phyloP scores from a whole-genome alignment of 2,888 invertebrate genomes.

The Alloplasta piceator region DNA sequence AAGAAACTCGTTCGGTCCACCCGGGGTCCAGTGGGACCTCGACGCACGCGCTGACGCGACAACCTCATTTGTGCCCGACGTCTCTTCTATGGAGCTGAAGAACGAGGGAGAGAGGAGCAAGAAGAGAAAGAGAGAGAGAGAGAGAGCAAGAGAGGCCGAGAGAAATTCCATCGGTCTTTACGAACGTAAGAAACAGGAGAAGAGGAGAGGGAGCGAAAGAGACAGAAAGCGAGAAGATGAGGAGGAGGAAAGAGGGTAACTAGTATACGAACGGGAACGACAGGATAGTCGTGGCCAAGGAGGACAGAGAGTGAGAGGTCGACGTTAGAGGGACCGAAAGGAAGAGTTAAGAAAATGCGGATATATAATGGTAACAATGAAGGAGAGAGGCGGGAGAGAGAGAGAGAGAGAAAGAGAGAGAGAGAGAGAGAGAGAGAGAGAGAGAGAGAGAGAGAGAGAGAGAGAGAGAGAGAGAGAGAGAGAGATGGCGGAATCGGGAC shows the following conservation, averaged over 20 bases:
- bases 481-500: conserved; percentile 46
- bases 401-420: conserved; percentile 35
- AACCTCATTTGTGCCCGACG: conserved; percentile 82
- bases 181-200: conserved; percentile 38
- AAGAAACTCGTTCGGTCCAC: conserved; percentile 68
- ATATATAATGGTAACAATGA: conserved; percentile 29
- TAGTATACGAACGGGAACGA: conserved; percentile 45
- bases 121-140: conserved; percentile 38
- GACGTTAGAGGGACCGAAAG: conserved; percentile 31
- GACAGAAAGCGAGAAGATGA: conserved; percentile 25
- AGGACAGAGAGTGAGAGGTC: too few relatives aligned
- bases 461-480: conserved; percentile 49
- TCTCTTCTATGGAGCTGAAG: conserved; percentile 71
- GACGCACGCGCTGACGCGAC: conserved; percentile 81
- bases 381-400: conserved; percentile 55
- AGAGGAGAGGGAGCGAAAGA: conserved; percentile 31
- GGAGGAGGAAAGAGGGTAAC: conserved; percentile 44
- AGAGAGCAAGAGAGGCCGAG: conserved; percentile 49
- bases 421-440: conserved; percentile 29
- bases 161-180: conserved; percentile 58
- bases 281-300: too few relatives aligned
- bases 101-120: conserved; percentile 39
- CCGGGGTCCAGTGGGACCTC: conserved; percentile 59
- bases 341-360: conserved; percentile 52
- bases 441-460: conserved; percentile 29